A percentile compares a stretch with the other conserved stretches of the same genome.
Conservation (phyloP, 1,140 invertebrate genomes). For the Neocloeon triangulifer region DNA sequence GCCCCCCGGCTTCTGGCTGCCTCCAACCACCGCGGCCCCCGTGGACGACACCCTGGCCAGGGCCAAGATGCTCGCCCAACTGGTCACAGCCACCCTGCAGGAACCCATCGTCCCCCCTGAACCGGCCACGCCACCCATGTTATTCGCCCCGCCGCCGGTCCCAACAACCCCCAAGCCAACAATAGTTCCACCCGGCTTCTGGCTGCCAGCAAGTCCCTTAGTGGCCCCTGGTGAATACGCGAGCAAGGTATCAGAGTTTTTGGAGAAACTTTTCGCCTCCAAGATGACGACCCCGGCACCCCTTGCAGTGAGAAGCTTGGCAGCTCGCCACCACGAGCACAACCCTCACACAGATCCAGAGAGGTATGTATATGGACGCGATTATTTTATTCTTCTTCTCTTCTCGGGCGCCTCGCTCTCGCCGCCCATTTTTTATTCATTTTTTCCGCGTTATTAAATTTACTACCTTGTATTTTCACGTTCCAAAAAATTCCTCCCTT, state of each 20-base stretch:
- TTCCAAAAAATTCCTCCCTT: too few species aligned
- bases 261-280: slow-evolving; percentile 17
- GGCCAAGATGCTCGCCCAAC: slow-evolving; percentile 1
- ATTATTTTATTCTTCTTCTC: slow-evolving; percentile 1
- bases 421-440: too few species aligned
- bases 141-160: too few species aligned
- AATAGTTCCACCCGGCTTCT: slow-evolving; percentile 17
- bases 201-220: slow-evolving; percentile 15
- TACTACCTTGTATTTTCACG: too few species aligned
- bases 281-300: slow-evolving; percentile 14
- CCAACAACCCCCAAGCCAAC: slow-evolving; percentile 15
- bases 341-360: too few species aligned
- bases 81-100: background rate
- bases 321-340: too few species aligned
- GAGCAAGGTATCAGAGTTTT: slow-evolving; percentile 15
- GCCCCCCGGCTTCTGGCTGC: slow-evolving; percentile 3
- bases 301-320: too few species aligned
- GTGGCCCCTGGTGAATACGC: slow-evolving; percentile 15
- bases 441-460: too few species aligned
- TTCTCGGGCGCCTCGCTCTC: too few species aligned
- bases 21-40: background rate
- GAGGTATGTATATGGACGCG: too few species aligned
- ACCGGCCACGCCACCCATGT: slow-evolving; percentile 9
- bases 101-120: background rate
- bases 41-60: slow-evolving; percentile 3